phyloP scores from a whole-genome alignment of 2,797 vertebrate species.

The Myotis planiceps region DNA sequence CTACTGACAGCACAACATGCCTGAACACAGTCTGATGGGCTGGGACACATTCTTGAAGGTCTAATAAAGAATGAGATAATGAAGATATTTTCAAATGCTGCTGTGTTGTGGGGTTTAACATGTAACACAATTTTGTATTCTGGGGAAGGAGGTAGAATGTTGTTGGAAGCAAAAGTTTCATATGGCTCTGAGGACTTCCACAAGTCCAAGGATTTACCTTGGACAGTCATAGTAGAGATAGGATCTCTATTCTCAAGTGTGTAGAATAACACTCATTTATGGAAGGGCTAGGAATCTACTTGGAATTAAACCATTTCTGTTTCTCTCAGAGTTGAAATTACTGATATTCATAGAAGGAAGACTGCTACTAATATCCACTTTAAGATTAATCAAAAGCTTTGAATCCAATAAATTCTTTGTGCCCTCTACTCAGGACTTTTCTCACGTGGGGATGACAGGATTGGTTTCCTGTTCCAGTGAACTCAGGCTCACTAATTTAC shows the following conservation, averaged over 20 bases:
- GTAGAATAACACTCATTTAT: background rate
- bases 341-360: background rate
- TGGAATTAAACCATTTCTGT: background rate
- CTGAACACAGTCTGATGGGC: background rate
- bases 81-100: background rate
- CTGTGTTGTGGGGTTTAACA: background rate
- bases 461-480: background rate
- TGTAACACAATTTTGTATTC: background rate
- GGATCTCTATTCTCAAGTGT: background rate
- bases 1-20: background rate
- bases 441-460: background rate
- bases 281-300: background rate
- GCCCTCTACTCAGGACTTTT: background rate
- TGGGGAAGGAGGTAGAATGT: background rate
- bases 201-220: background rate
- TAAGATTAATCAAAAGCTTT: slow-evolving; percentile 32
- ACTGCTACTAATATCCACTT: background rate
- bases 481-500: background rate
- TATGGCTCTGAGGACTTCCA: background rate
- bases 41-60: background rate
- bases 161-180: background rate
- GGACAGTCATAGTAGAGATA: background rate
- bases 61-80: slow-evolving; percentile 13
- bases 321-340: background rate
- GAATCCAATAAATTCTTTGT: slow-evolving; percentile 3